Evolutionary conservation across 2,888 invertebrate species (phyloP).

Genomic region (Oscheius sp.): DNA sequence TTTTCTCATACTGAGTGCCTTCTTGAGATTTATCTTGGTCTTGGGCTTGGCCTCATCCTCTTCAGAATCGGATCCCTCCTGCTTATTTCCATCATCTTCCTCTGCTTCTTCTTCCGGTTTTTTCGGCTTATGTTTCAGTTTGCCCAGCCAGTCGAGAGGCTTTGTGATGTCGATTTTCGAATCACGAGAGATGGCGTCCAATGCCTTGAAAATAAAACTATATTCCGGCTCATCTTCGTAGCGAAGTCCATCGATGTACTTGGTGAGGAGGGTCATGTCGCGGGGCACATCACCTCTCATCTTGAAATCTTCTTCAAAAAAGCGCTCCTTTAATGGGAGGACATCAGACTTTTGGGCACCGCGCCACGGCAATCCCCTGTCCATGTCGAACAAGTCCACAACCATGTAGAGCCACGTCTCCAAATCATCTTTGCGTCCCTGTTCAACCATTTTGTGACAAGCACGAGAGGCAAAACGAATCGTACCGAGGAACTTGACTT

Average conservation of each 20-base stretch:
- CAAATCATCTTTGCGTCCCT: constrained; percentile 54
- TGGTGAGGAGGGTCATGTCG: constrained; percentile 20
- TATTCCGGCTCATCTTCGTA: constrained; percentile 33
- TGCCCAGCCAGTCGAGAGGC: constrained; percentile 36
- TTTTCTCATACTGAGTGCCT: too few species aligned
- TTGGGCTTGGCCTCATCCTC: too few species aligned
- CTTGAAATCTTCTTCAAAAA: constrained; percentile 20
- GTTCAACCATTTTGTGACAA: constrained; percentile 48
- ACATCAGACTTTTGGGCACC: constrained; percentile 36
- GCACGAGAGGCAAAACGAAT: constrained; percentile 48
- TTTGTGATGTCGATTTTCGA: constrained; percentile 11
- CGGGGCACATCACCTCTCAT: constrained; percentile 14
- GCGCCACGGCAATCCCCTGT: constrained; percentile 48
- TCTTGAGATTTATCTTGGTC: too few species aligned
- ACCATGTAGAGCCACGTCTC: constrained; percentile 57
- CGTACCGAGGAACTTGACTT: constrained; percentile 56
- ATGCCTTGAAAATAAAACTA: background rate
- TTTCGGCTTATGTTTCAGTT: too few species aligned
- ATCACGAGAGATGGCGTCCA: background rate
- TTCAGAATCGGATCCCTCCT: too few species aligned
- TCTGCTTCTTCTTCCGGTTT: too few species aligned
- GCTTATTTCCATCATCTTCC: too few species aligned
- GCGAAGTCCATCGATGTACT: constrained; percentile 14
- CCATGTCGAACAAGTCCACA: constrained; percentile 47
- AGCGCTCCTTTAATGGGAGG: constrained; percentile 22